Evolutionary conservation across 2,888 invertebrate species (phyloP), one percentile per base, ranked within the genome.

Genomic region (Argyra leucocephala): DNA sequence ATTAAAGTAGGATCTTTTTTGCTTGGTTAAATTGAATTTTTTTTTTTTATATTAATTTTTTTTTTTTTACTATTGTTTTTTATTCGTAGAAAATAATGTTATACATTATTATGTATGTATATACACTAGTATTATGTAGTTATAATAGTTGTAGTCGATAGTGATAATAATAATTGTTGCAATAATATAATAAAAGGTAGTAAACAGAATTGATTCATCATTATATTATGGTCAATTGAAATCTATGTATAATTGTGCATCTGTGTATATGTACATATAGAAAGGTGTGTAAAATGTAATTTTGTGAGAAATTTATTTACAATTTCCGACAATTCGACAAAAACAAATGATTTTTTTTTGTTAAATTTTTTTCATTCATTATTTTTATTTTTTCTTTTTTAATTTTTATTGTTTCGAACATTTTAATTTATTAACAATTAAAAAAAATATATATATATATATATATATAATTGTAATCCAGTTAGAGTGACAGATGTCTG

Each of bases 401-500:
- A 48, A 5, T 48, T 48, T 48, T 48, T 18, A 48, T 48, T 18
- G 48, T 48, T 48, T 48, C n/a, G 15, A 48, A 48, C 48, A 48
- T 48, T 48, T 48, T 48, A 48, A 48, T 48, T 48, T 48, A 48
- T 48, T 18, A 5, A n/a, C n/a, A 48, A 48, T 48, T 48, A 48
- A 48, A 48, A 48, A 48, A 15, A 37, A 37, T n/a, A n/a, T n/a
- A n/a, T n/a, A n/a, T n/a, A 31, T 31, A 31, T 31, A 31, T 31
- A 5, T 31, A 31, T 31, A 31, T 31, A 37, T 37, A 10, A 9
- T 48, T 48, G 48, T 48, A 48, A 48, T 48, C 48, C 18, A 48
- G 48, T 48, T 48, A 48, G n/a, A 48, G 48, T 48, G 48, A 48
- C 48, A 48, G 48, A 48, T 48, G 48, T 48, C 48, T 48, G 48